These are phyloP conservation scores for Drosophila yakuba DNA, from an alignment of 1,140 invertebrate species.

Conservation along the genomic window DNA sequence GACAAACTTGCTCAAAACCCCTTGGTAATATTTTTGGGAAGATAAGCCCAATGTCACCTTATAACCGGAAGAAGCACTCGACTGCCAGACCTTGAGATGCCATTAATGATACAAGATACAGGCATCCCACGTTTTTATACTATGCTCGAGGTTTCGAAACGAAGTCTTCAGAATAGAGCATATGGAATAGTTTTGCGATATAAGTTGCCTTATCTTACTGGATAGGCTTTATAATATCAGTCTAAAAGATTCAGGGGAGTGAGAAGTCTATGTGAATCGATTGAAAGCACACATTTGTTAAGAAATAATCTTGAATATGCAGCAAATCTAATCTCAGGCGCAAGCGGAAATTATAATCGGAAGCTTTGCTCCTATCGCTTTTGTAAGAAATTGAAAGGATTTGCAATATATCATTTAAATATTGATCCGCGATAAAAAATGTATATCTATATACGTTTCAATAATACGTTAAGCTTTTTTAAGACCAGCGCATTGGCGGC, in stretches of 20 bases:
- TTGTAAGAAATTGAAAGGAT: constrained; percentile 6
- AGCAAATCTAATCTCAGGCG: constrained; percentile 8
- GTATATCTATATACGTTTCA: constrained; percentile 3
- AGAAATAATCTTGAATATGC: neutral
- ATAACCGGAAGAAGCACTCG: neutral
- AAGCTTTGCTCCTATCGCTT: constrained; percentile 12
- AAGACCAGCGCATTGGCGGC: neutral
- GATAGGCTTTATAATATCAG: neutral
- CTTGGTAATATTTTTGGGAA: neutral
- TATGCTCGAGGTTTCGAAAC: neutral
- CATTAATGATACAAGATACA: neutral
- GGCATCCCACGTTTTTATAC: neutral
- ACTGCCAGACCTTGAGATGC: neutral
- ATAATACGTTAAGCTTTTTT: neutral
- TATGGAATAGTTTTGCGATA: constrained; percentile 3
- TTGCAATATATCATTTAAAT: constrained; percentile 7
- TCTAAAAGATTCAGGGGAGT: neutral
- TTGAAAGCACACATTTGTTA: neutral
- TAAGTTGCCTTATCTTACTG: constrained; percentile 19
- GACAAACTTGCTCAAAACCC: neutral
- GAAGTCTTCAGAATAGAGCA: neutral
- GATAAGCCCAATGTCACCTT: constrained; percentile 13
- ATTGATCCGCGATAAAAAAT: constrained; percentile 14
- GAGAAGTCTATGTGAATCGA: no score
- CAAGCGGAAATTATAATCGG: constrained; percentile 32